Conservation (phyloP, 2,888 invertebrate genomes). For the Conistra vaccinii region DNA sequence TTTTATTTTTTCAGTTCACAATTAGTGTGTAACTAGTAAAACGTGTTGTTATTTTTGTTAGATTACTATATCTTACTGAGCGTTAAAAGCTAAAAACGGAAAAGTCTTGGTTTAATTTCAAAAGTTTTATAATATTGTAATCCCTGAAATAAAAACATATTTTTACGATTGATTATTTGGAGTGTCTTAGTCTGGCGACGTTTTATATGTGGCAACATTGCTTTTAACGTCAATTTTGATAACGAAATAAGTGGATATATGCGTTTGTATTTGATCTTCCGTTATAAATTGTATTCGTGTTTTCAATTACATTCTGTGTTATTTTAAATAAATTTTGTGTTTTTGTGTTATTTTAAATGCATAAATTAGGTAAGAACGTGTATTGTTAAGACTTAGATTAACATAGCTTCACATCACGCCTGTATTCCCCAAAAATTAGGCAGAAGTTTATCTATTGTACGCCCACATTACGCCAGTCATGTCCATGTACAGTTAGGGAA, state of each 20-base stretch:
- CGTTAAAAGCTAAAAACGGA: not conserved
- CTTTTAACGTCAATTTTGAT: not conserved
- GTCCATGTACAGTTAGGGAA: too few species aligned
- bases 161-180: not conserved
- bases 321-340: too few species aligned
- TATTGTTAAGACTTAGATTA: too few species aligned
- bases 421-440: too few species aligned
- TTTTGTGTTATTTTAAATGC: too few species aligned
- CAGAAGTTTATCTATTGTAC: too few species aligned
- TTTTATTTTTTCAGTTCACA: slow-evolving; percentile 34
- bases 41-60: not conserved
- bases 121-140: not conserved
- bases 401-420: too few species aligned
- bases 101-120: not conserved
- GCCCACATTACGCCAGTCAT: too few species aligned
- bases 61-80: not conserved
- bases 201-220: not conserved
- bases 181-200: not conserved
- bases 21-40: slow-evolving; percentile 19
- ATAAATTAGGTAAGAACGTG: too few species aligned
- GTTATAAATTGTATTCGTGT: too few species aligned
- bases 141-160: not conserved
- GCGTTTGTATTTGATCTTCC: too few species aligned
- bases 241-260: not conserved
- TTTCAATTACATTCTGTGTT: too few species aligned